A percentile compares a stretch with the other conserved stretches of the same genome.
Conservation (phyloP, 2,888 invertebrate species). For the Junonia oenone region DNA sequence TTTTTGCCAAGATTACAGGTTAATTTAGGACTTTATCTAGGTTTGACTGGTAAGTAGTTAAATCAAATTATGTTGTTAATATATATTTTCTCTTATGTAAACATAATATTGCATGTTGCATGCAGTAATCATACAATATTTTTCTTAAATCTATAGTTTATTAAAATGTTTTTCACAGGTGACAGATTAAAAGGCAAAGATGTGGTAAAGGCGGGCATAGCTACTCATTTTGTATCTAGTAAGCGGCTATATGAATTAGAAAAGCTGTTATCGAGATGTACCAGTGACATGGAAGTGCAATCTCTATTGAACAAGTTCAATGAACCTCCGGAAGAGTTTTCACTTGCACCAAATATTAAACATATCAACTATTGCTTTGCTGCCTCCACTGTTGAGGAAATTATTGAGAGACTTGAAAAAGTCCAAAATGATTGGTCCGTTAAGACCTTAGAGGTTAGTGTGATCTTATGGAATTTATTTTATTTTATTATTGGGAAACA, state of each 20-base stretch:
- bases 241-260: conserved; percentile 82
- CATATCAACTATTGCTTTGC: conserved; percentile 90
- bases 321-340: conserved; percentile 82
- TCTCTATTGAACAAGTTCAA: conserved; percentile 81
- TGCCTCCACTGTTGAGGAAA: conserved; percentile 87
- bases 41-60: too few relatives aligned
- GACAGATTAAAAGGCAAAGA: conserved; percentile 85
- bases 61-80: too few relatives aligned
- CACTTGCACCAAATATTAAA: conserved; percentile 82
- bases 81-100: too few relatives aligned
- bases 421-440: conserved; percentile 92
- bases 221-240: conserved; percentile 91
- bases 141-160: too few relatives aligned
- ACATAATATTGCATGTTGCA: too few relatives aligned
- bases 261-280: conserved; percentile 77
- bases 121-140: too few relatives aligned
- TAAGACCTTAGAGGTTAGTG: conserved; percentile 81
- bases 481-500: too few relatives aligned
- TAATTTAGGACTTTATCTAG: too few relatives aligned
- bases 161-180: too few relatives aligned
- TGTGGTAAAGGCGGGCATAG: conserved; percentile 92
- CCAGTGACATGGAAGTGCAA: conserved; percentile 72
- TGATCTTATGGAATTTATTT: too few relatives aligned
- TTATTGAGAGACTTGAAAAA: conserved; percentile 84
- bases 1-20: too few relatives aligned